These are phyloP conservation scores for Alviniconcha marisindica DNA, from an alignment of 1,140 invertebrate species.

Conservation along the genomic window DNA sequence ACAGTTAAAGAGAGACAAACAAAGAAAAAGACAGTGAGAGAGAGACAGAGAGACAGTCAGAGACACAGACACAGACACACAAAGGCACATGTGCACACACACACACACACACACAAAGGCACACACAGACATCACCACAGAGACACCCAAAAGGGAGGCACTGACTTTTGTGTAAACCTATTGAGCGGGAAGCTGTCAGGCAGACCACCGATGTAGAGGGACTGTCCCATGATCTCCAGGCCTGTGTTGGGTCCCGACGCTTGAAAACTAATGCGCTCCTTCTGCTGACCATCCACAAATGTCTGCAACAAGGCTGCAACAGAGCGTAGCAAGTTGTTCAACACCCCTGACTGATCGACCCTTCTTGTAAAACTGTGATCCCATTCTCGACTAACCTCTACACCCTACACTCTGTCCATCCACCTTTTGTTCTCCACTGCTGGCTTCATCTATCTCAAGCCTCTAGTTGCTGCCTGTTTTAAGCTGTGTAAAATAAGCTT, in stretches of 20 bases:
- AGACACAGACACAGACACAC: no score
- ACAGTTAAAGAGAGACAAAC: background rate
- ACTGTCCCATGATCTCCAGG: conserved; percentile 69
- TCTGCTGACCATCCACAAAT: background rate
- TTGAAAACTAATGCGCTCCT: conserved; percentile 80
- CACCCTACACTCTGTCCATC: no score
- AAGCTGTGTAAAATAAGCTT: no score
- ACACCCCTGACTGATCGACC: no score
- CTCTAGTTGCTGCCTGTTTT: no score
- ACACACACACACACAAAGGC: no score
- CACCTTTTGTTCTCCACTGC: no score
- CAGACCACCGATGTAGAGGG: conserved; percentile 86
- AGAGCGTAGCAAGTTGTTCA: no score
- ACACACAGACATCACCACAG: conserved; percentile 10
- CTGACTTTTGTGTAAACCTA: conserved; percentile 53
- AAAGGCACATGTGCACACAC: background rate
- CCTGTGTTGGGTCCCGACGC: conserved; percentile 77
- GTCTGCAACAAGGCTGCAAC: conserved; percentile 24
- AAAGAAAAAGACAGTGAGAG: background rate
- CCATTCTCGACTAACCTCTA: no score
- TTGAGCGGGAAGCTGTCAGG: conserved; percentile 74
- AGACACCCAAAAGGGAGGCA: background rate
- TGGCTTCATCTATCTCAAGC: no score
- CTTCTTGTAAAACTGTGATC: no score
- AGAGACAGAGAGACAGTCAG: background rate